These are phyloP conservation scores for Perdix hodgsoniae DNA, from an alignment of 2,797 vertebrate genomes.

Conservation along the genomic window DNA sequence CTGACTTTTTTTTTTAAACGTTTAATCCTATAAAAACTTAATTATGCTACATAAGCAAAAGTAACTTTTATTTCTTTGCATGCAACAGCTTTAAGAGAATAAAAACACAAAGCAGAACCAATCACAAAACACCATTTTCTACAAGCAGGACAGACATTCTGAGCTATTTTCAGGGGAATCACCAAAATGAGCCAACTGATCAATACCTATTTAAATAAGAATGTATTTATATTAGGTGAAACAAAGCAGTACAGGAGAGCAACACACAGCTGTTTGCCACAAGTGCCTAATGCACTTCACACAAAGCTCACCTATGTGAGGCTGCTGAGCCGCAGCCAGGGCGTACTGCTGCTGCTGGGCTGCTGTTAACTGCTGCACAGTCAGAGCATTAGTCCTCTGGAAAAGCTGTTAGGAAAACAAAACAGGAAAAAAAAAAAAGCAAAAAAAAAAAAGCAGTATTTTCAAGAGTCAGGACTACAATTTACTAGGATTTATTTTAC, in stretches of 20 bases:
- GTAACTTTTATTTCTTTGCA: neutral
- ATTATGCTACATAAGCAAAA: neutral
- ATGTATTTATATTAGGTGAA: neutral
- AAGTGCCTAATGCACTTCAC: neutral
- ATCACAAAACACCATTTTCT: neutral
- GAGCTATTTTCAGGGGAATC: neutral
- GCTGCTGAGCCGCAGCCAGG: slow-evolving; percentile 93
- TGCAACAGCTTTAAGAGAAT: neutral
- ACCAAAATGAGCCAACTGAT: accelerated
- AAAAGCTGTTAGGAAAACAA: slow-evolving; percentile 86
- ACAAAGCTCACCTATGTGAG: slow-evolving; percentile 90
- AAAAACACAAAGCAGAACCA: neutral
- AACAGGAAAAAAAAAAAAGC: neutral
- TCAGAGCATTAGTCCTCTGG: slow-evolving; percentile 92
- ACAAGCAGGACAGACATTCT: neutral
- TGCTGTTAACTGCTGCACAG: slow-evolving; percentile 94
- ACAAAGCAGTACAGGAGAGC: neutral
- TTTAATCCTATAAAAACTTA: neutral
- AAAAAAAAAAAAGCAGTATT: neutral
- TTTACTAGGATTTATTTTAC: neutral
- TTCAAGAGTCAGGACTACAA: neutral
- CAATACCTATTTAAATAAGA: neutral
- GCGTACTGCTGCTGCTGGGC: slow-evolving; percentile 97
- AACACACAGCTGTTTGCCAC: neutral
- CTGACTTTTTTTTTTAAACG: too few species aligned